These are phyloP conservation scores for Caenorhabditis sulstoni DNA, from an alignment of 2,888 invertebrate genomes.

Conservation along the genomic window DNA sequence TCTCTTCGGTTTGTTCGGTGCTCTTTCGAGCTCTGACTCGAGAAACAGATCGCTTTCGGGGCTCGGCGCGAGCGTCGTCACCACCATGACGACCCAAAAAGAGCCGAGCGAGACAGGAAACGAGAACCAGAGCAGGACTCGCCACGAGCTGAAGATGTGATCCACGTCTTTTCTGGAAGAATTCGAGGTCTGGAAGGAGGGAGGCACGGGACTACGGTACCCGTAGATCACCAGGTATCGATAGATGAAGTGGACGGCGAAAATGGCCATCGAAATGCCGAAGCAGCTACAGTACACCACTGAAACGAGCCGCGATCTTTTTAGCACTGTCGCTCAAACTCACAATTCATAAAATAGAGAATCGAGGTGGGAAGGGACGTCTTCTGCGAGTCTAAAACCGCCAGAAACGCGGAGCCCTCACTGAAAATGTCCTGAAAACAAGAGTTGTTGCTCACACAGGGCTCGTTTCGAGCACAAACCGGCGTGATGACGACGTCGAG, in stretches of 20 bases:
- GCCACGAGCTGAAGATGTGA: no score
- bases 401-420: background rate
- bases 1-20: no score
- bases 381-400: background rate
- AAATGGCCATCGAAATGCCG: slow-evolving; percentile 44
- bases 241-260: slow-evolving; percentile 37
- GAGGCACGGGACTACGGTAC: background rate
- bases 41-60: no score
- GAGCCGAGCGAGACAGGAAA: no score
- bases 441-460: no score
- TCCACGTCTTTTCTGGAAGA: no score
- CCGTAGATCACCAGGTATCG: slow-evolving; percentile 23
- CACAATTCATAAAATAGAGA: background rate
- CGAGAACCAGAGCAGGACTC: no score
- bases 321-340: background rate
- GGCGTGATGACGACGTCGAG: slow-evolving; percentile 8
- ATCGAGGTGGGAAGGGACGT: background rate
- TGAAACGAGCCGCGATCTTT: background rate
- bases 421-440: background rate
- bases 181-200: no score
- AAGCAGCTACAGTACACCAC: slow-evolving; percentile 27
- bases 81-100: no score
- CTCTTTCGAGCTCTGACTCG: no score
- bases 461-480: no score
- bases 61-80: no score